Evolutionary conservation across 2,797 vertebrate genomes (phyloP).

Genomic region (Podarcis siculus): DNA sequence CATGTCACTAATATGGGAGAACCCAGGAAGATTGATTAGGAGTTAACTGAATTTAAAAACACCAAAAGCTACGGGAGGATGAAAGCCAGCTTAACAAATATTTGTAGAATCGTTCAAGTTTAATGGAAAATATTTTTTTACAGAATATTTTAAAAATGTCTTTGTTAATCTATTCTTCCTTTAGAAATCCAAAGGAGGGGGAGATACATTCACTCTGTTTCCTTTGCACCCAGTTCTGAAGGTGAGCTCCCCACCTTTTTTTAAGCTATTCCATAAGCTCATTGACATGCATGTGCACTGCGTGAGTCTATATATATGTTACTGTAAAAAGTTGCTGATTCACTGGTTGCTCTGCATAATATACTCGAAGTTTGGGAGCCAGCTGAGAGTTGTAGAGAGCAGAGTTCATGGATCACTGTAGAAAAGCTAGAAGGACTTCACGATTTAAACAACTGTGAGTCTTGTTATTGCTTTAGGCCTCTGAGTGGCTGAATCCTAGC

Average conservation of each 20-base stretch:
- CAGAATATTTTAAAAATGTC: constrained; percentile 46
- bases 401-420: not conserved
- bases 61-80: constrained; percentile 27
- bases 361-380: not conserved
- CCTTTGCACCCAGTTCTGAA: constrained; percentile 14
- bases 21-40: constrained; percentile 43
- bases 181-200: constrained; percentile 30
- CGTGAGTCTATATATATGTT: not conserved
- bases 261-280: not conserved
- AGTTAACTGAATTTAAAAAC: constrained; percentile 34
- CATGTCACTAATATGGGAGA: constrained; percentile 29
- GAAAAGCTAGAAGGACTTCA: not conserved
- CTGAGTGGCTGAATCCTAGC: not conserved
- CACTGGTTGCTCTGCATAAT: not conserved
- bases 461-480: not conserved
- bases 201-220: constrained; percentile 2
- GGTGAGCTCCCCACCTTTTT: not conserved
- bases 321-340: not conserved
- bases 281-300: not conserved
- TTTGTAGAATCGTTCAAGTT: constrained; percentile 35
- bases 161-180: constrained; percentile 6
- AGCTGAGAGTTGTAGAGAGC: not conserved
- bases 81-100: constrained; percentile 40
- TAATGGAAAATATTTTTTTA: constrained; percentile 15
- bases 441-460: not conserved